Evolutionary conservation across 2,113 vertebrate species (phyloP).

Genomic region (Ceyx cyanopectus): DNA sequence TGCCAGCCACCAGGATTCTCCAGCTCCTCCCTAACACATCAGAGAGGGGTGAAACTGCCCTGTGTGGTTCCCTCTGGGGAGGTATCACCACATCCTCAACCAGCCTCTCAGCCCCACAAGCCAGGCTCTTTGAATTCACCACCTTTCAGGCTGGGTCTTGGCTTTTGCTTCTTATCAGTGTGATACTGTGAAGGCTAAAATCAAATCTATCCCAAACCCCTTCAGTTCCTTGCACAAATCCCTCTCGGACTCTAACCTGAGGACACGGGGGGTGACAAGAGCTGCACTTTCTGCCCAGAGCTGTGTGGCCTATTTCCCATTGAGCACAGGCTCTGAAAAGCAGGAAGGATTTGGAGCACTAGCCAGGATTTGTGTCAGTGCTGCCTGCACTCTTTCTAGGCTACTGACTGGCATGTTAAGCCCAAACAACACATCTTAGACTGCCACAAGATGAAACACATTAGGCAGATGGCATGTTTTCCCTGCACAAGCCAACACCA

Average conservation of each 20-base stretch:
- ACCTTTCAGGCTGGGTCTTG: not conserved
- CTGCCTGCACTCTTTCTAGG: slow-evolving; percentile 18
- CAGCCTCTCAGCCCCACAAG: not conserved
- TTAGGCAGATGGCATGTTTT: slow-evolving; percentile 66
- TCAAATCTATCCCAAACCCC: not conserved
- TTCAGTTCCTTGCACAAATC: not conserved
- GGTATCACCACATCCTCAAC: not conserved
- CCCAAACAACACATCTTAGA: slow-evolving; percentile 38
- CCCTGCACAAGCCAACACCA: slow-evolving; percentile 2
- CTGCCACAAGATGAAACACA: slow-evolving; percentile 57
- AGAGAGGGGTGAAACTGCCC: not conserved
- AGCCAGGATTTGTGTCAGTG: not conserved
- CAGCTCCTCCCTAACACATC: not conserved
- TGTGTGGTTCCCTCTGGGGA: not conserved
- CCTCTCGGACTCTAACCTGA: rapidly evolving
- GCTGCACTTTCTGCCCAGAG: not conserved
- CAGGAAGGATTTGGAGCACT: not conserved
- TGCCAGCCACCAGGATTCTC: not conserved
- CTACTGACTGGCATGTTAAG: slow-evolving; percentile 46
- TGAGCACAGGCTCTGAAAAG: not conserved
- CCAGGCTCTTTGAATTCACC: not conserved
- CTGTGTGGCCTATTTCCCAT: not conserved
- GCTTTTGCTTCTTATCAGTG: not conserved
- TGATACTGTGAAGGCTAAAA: not conserved
- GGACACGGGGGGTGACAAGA: not conserved